phyloP scores from a whole-genome alignment of 2,113 vertebrate species.

The Asarcornis scutulata region DNA sequence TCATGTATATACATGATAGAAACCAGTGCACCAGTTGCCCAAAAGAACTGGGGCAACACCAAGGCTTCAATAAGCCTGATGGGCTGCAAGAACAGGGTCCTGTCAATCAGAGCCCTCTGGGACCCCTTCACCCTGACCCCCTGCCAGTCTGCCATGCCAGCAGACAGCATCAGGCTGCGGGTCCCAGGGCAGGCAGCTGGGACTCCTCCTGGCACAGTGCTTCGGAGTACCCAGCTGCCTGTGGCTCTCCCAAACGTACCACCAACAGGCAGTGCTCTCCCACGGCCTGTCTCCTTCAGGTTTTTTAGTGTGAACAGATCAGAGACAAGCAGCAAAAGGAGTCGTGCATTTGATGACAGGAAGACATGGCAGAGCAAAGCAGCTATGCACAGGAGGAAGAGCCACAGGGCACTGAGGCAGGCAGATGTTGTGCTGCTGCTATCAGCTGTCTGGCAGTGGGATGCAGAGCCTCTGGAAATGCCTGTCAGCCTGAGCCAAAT shows the following conservation, averaged over 20 bases:
- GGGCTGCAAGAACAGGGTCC: background rate
- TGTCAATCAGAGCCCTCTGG: background rate
- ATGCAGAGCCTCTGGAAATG: background rate
- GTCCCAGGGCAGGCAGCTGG: background rate
- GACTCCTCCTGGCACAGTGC: background rate
- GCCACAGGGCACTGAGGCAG: background rate
- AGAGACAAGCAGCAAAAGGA: background rate
- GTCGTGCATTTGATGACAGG: background rate
- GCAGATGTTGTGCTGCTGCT: slow-evolving; percentile 18
- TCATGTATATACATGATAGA: accelerated
- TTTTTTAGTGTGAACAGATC: background rate
- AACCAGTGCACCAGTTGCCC: background rate
- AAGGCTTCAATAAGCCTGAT: background rate
- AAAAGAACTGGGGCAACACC: background rate
- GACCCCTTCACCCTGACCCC: too few species aligned
- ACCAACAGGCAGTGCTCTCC: background rate
- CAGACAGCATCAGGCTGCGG: background rate
- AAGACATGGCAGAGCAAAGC: background rate
- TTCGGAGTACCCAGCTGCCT: background rate
- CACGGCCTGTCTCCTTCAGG: background rate
- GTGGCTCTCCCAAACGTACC: background rate
- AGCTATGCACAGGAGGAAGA: background rate
- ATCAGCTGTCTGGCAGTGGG: background rate
- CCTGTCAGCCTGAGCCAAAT: background rate
- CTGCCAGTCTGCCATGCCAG: too few species aligned